Evolutionary conservation across 2,113 vertebrate genomes (phyloP).

Genomic region (Odocoileus hemionus): DNA sequence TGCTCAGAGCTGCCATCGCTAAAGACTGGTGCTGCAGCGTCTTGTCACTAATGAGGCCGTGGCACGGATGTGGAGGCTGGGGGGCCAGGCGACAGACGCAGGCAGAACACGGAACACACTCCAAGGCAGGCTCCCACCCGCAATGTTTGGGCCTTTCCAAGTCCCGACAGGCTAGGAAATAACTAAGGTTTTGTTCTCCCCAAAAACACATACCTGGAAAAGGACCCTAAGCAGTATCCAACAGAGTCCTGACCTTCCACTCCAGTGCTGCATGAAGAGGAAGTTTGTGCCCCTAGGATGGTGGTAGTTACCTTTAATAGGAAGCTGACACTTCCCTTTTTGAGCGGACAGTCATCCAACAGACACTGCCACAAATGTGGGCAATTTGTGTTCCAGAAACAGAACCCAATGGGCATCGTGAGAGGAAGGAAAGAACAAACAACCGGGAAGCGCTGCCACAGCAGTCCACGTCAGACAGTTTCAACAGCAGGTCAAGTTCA

Average conservation of each 20-base stretch:
- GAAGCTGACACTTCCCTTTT: neutral
- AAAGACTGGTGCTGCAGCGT: neutral
- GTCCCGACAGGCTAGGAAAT: neutral
- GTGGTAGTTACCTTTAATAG: too few relatives aligned
- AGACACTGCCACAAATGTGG: neutral
- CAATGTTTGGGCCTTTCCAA: neutral
- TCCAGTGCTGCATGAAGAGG: accelerated
- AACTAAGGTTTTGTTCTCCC: neutral
- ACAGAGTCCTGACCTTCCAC: neutral
- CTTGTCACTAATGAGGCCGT: neutral
- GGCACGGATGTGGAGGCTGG: neutral
- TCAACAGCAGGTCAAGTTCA: neutral
- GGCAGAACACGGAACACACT: accelerated
- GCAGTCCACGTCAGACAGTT: too few relatives aligned
- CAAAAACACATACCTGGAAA: neutral
- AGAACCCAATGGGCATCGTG: neutral
- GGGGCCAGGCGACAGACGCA: neutral
- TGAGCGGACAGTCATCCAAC: neutral
- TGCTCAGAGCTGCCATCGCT: neutral
- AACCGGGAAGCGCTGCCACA: neutral
- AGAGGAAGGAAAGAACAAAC: accelerated
- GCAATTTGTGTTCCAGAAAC: neutral
- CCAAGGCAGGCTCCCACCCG: neutral
- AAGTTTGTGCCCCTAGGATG: accelerated
- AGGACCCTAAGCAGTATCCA: neutral